These are phyloP conservation scores for Lycorma delicatula DNA, from an alignment of 1,140 invertebrate species.

Conservation along the genomic window DNA sequence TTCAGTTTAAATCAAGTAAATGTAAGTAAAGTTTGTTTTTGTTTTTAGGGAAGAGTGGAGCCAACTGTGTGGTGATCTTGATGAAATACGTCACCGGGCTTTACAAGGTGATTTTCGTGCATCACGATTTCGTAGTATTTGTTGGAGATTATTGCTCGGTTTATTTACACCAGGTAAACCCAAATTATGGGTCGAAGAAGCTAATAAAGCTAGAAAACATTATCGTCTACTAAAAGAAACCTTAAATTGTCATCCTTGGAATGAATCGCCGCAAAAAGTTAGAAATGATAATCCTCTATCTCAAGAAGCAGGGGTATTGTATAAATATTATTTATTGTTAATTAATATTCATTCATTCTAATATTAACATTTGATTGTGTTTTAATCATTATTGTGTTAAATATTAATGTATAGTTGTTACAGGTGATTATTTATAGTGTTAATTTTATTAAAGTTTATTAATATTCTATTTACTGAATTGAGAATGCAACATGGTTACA, in stretches of 20 bases:
- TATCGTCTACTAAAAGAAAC: background rate
- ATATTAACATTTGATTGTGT: too few relatives aligned
- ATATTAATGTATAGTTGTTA: too few relatives aligned
- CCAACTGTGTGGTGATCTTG: background rate
- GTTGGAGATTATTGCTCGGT: background rate
- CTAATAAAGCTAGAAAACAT: background rate
- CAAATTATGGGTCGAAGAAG: background rate
- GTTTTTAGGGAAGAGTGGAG: background rate
- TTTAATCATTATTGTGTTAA: too few relatives aligned
- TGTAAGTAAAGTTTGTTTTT: too few relatives aligned
- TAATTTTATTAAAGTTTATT: too few relatives aligned
- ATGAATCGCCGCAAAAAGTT: background rate
- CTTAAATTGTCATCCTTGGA: background rate
- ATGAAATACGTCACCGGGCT: background rate
- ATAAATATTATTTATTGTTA: too few relatives aligned
- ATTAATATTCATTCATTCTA: too few relatives aligned
- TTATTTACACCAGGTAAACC: background rate
- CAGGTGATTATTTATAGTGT: too few relatives aligned
- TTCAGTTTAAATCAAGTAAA: too few relatives aligned
- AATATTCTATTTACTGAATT: too few relatives aligned
- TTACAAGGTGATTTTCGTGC: background rate
- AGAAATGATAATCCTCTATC: background rate
- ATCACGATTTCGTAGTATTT: background rate
- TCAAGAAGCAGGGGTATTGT: background rate
- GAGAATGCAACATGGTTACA: too few relatives aligned